Evolutionary conservation across 2,797 vertebrate genomes (phyloP), one percentile per base, ranked within the genome.

Genomic region (Leuciscus waleckii): DNA sequence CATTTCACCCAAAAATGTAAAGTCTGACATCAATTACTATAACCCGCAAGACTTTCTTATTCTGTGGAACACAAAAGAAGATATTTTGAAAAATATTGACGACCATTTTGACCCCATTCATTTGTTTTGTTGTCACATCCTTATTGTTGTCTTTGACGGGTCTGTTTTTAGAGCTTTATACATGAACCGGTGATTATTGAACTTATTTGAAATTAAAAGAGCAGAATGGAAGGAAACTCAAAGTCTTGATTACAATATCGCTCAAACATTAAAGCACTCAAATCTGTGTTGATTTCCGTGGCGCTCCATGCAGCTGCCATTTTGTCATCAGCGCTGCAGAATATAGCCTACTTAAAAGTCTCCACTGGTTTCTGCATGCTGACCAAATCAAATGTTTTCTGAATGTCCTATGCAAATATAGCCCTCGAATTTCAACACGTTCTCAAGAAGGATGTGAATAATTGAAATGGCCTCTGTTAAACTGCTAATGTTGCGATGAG

Each of bases 331-430:
- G 32, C 29, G 0, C 43, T 51, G 21, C 81, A 23, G 7, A 74
- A 84, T 81, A 32, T 65, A 65, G 63, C 63, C 63, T 65, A 41
- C 70, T 83, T 81, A 58, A 81, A 41, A 26, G 41, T 81, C 26
- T 68, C 67, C 10, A 23, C 73, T 46, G 70, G 71, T 35, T n/a
- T 41, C 26, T 10, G 17, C 32, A 19, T 5, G 75, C 51, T 81
- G 78, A 87, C 78, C 82, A 51, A 81, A 80, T 76, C 41, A 71
- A 82, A 78, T 41, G 51, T 26, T 84, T 68, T 56, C 77, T 69
- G 6, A 41, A 79, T 26, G 56, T 84, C 51, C 51, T 37, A 84
- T 76, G 63, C 46, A 86, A 77, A 71, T 51, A 68, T 11, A 74
- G 77, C 10, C 35, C 29, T 79, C 26, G n/a, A 80, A 75, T 46